A percentile compares a stretch with the other conserved stretches of the same genome.
Conservation (phyloP, 2,888 invertebrate genomes). For the Noctua pronuba region DNA sequence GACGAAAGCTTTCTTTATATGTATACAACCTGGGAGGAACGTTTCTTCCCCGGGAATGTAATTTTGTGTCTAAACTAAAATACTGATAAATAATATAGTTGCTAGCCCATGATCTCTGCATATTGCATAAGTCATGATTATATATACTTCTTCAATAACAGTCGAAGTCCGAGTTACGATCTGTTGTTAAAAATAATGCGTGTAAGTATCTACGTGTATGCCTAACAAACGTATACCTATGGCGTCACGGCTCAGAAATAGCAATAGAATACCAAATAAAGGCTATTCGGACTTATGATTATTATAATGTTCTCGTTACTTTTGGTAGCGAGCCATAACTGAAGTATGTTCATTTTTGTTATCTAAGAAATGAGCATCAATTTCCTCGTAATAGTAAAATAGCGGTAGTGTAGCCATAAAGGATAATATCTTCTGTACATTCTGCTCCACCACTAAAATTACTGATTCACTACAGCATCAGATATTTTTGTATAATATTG, state of each 20-base stretch:
- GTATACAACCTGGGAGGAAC: neutral
- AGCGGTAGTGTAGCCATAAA: neutral
- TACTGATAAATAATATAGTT: neutral
- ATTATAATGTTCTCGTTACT: conserved; percentile 43
- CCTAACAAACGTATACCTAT: neutral
- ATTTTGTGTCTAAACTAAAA: neutral
- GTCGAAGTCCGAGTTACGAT: neutral
- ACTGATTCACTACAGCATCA: too few species aligned
- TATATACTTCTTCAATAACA: neutral
- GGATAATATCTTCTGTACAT: neutral
- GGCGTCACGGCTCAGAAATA: conserved; percentile 24
- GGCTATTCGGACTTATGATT: conserved; percentile 45
- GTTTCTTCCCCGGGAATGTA: neutral
- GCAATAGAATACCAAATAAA: conserved; percentile 33
- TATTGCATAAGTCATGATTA: neutral
- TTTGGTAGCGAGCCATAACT: conserved; percentile 41
- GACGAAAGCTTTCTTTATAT: neutral
- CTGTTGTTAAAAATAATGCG: neutral
- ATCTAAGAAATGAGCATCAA: conserved; percentile 33
- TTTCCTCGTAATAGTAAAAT: conserved; percentile 16
- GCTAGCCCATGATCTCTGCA: neutral
- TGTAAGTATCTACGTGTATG: neutral
- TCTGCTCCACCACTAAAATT: neutral
- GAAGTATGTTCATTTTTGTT: conserved; percentile 34
- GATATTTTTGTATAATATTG: neutral